A percentile compares a stretch with the other conserved stretches of the same genome.
These are phyloP conservation scores for Pitta sordida DNA, from an alignment of 2,113 vertebrate species.

Conservation along the genomic window DNA sequence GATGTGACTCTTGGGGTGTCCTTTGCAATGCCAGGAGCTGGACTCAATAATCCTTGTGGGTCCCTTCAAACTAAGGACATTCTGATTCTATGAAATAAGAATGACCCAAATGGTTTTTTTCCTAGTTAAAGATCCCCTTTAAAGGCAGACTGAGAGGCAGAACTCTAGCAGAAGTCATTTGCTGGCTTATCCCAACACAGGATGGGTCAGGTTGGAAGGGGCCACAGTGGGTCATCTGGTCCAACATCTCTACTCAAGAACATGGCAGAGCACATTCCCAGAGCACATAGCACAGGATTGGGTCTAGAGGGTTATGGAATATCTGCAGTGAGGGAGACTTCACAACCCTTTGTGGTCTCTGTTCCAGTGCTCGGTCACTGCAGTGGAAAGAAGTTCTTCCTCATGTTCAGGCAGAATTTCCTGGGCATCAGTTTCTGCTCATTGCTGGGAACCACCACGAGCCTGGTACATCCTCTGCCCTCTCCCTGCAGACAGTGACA, in stretches of 20 bases:
- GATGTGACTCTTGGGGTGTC: background rate
- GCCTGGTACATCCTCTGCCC: background rate
- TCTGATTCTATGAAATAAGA: background rate
- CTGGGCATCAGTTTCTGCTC: background rate
- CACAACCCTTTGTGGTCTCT: fast-evolving
- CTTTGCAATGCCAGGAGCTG: background rate
- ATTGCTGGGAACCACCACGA: background rate
- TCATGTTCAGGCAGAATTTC: background rate
- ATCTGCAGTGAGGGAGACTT: background rate
- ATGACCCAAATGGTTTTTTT: background rate
- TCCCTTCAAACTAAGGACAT: background rate
- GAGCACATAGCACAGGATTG: background rate
- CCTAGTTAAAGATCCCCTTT: background rate
- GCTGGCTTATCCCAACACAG: background rate
- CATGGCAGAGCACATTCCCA: background rate
- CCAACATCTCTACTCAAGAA: background rate
- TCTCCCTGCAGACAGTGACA: background rate
- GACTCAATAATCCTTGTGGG: background rate
- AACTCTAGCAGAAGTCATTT: background rate
- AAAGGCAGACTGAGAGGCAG: background rate
- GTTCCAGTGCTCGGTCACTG: fast-evolving
- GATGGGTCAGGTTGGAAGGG: background rate
- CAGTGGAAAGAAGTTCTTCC: background rate
- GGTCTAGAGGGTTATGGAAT: background rate
- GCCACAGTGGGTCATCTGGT: fast-evolving